phyloP scores from a whole-genome alignment of 2,113 vertebrate species.

The Xiphophorus hellerii region DNA sequence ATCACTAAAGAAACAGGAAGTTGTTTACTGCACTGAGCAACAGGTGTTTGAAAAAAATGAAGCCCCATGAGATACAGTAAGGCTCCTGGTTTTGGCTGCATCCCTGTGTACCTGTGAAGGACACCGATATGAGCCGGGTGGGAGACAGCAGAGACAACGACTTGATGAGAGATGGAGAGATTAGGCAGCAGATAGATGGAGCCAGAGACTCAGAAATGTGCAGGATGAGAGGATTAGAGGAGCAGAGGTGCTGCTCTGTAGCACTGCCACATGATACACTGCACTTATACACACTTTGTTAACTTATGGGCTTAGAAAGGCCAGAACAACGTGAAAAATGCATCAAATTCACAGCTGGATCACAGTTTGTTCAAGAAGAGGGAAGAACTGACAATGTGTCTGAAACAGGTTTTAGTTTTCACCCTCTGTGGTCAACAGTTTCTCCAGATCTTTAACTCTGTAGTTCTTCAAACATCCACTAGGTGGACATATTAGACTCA shows the following conservation, averaged over 20 bases:
- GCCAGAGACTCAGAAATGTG: slow-evolving; percentile 48
- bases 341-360: slow-evolving; percentile 8
- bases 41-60: not conserved
- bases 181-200: slow-evolving; percentile 59
- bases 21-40: not conserved
- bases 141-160: slow-evolving; percentile 54
- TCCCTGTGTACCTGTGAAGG: slow-evolving; percentile 37
- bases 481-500: too few relatives aligned
- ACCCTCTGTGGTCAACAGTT: too few relatives aligned
- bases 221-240: slow-evolving; percentile 65
- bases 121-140: slow-evolving; percentile 31
- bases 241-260: slow-evolving; percentile 64
- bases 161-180: slow-evolving; percentile 72
- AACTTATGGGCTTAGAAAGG: not conserved
- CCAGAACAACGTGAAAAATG: slow-evolving; percentile 7
- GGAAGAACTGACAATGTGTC: too few relatives aligned
- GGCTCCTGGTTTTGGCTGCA: slow-evolving; percentile 4
- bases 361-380: not conserved
- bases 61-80: slow-evolving; percentile 1
- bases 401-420: too few relatives aligned
- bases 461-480: too few relatives aligned
- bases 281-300: slow-evolving; percentile 16
- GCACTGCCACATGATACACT: slow-evolving; percentile 63
- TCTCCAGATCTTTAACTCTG: too few relatives aligned
- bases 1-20: not conserved